Conservation (phyloP, 2,797 vertebrate species). For the Anableps anableps region DNA sequence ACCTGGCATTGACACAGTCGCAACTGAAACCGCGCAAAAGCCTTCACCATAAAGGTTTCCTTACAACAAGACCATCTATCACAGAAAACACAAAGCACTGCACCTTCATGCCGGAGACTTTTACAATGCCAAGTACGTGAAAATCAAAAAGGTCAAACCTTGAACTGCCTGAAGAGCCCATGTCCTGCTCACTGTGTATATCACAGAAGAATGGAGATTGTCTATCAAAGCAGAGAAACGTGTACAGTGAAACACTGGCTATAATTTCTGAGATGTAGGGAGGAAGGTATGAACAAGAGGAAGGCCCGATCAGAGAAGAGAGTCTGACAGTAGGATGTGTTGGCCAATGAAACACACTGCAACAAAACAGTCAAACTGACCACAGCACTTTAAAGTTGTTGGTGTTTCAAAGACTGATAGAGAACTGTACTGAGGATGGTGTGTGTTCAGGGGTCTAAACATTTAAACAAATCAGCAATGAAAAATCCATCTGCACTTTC, state of each 20-base stretch:
- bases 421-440: neutral
- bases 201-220: neutral
- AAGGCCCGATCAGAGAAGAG: neutral
- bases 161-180: neutral
- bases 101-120: neutral
- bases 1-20: neutral
- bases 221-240: slow-evolving; percentile 3
- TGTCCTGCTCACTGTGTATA: neutral
- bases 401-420: neutral
- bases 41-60: neutral
- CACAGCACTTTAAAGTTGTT: neutral
- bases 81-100: neutral
- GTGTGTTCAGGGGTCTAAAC: slow-evolving; percentile 18
- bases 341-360: neutral
- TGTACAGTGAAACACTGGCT: neutral
- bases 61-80: neutral
- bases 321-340: neutral
- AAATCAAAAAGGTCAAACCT: neutral
- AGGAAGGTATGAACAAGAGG: neutral
- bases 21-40: neutral
- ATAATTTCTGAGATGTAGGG: neutral
- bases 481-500: slow-evolving; percentile 7
- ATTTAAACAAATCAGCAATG: slow-evolving; percentile 27
- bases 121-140: neutral
- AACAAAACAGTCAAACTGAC: neutral